phyloP scores from a whole-genome alignment of 2,888 invertebrate genomes.

The Serripes groenlandicus region DNA sequence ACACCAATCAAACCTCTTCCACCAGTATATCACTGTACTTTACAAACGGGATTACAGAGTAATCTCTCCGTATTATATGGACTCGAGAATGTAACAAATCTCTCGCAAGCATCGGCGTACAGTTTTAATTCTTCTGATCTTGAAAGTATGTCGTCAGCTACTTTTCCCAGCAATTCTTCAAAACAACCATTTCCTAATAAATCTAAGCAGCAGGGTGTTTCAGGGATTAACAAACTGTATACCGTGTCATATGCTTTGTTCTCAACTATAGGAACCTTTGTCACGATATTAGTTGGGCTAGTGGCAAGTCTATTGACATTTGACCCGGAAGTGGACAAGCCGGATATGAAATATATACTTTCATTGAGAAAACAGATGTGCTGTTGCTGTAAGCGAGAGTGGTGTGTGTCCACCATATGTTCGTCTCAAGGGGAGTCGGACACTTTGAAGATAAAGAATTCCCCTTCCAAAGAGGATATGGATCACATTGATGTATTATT shows the following conservation, averaged over 20 bases:
- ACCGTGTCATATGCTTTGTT: slow-evolving; percentile 47
- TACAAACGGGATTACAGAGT: neutral
- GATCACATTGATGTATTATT: neutral
- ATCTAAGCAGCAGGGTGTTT: neutral
- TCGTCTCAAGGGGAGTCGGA: neutral
- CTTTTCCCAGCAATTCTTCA: neutral
- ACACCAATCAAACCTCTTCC: slow-evolving; percentile 31
- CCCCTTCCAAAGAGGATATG: neutral
- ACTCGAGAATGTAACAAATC: neutral
- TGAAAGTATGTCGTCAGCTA: neutral
- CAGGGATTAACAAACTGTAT: slow-evolving; percentile 40
- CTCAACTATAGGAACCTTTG: slow-evolving; percentile 46
- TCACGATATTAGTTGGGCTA: slow-evolving; percentile 46
- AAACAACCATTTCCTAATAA: neutral
- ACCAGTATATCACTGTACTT: neutral
- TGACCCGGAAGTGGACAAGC: slow-evolving; percentile 28
- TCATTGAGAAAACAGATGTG: slow-evolving; percentile 29
- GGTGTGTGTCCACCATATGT: neutral
- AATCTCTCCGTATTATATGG: neutral
- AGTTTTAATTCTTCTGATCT: neutral
- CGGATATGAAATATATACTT: slow-evolving; percentile 31
- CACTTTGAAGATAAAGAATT: neutral
- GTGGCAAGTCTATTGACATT: slow-evolving; percentile 41
- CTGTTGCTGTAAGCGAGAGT: slow-evolving; percentile 34
- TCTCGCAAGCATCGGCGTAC: neutral